These are phyloP conservation scores for Hydropsyche tenuis DNA, from an alignment of 1,140 invertebrate genomes.

Conservation along the genomic window DNA sequence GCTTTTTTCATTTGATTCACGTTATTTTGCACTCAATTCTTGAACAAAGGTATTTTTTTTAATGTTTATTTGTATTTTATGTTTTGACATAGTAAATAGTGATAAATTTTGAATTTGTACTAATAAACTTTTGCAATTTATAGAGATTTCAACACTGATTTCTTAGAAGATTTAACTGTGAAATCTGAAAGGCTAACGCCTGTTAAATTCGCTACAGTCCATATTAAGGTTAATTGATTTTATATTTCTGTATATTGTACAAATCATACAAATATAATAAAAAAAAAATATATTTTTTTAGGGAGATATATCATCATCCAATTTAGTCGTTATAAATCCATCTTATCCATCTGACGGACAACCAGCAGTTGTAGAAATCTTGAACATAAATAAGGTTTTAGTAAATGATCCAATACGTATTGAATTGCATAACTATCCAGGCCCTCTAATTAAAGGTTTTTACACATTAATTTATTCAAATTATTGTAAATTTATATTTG, in stretches of 20 bases:
- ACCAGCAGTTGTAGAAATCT: conserved; percentile 73
- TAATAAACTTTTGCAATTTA: not conserved
- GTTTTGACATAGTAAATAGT: not conserved
- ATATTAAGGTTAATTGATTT: conserved; percentile 66
- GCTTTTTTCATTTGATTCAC: not conserved
- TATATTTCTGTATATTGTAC: conserved; percentile 1
- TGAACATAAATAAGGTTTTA: conserved; percentile 68
- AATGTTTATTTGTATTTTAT: not conserved
- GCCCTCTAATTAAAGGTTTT: conserved; percentile 72
- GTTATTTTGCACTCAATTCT: not conserved
- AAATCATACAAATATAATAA: not conserved
- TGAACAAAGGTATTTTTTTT: no score
- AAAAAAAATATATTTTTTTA: conserved; percentile 47
- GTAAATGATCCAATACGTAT: conserved; percentile 66
- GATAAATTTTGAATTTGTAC: not conserved
- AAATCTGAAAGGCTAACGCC: conserved; percentile 77
- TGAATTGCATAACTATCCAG: conserved; percentile 76
- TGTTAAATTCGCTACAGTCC: conserved; percentile 78
- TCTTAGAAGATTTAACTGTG: conserved; percentile 66
- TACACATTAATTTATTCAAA: conserved; percentile 2
- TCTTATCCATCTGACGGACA: conserved; percentile 78
- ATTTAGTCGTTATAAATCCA: conserved; percentile 73
- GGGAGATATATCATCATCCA: conserved; percentile 71
- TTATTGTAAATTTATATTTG: not conserved
- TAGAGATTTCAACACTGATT: conserved; percentile 62